Percentiles rank a stretch among this genome's conserved stretches.
Conservation (phyloP, 2,797 vertebrate genomes). For the Pempheris klunzingeri region DNA sequence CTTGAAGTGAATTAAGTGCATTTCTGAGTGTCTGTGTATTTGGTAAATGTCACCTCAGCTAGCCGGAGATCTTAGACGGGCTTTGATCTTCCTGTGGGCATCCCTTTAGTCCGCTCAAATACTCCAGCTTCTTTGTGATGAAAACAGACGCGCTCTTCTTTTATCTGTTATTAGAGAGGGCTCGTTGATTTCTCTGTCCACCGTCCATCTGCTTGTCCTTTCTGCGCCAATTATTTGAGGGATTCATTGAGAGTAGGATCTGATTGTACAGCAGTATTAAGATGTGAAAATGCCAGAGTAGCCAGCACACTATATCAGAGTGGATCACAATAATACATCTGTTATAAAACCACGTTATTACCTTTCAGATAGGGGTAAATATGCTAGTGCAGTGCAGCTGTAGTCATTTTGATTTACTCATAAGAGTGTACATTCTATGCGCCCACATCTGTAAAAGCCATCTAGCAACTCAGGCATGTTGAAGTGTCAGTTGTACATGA, state of each 20-base stretch:
- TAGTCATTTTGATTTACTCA: neutral
- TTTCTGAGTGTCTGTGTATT: neutral
- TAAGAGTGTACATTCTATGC: neutral
- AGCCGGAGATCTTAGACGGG: neutral
- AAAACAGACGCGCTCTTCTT: conserved; percentile 17
- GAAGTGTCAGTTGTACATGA: conserved; percentile 39
- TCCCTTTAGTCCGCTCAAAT: conserved; percentile 37
- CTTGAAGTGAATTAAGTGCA: neutral
- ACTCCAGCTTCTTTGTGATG: conserved; percentile 7
- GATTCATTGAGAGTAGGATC: conserved; percentile 34
- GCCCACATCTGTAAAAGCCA: conserved; percentile 21
- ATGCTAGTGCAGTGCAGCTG: neutral
- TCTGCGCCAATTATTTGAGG: conserved; percentile 1
- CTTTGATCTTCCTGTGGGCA: conserved; percentile 33
- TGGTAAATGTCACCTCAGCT: neutral
- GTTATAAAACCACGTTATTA: neutral
- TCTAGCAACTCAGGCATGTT: neutral
- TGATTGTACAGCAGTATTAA: neutral
- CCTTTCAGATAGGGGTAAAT: neutral
- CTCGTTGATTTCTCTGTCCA: conserved; percentile 21
- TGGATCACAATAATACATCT: neutral
- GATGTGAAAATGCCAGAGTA: neutral
- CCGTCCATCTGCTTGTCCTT: conserved; percentile 26
- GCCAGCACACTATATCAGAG: neutral
- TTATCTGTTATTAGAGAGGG: conserved; percentile 28